phyloP scores from a whole-genome alignment of 2,888 invertebrate species.

The Sesamia inferens region DNA sequence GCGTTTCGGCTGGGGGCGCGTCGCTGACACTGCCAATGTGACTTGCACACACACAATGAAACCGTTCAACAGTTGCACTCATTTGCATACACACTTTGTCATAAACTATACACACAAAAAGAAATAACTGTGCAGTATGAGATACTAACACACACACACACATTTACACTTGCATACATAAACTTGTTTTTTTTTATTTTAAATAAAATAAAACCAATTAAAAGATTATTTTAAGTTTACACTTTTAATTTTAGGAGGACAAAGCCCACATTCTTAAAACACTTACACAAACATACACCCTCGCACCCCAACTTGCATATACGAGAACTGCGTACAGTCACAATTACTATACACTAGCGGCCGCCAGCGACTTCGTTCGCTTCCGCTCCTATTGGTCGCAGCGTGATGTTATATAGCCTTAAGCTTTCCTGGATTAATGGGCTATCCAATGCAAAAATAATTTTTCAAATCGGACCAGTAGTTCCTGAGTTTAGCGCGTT shows the following conservation, averaged over 20 bases:
- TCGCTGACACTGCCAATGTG: conserved; percentile 7
- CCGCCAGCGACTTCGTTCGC: too few relatives aligned
- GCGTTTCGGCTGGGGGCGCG: conserved; percentile 50
- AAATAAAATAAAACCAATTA: not conserved
- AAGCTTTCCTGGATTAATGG: too few relatives aligned
- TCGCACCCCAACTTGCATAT: not conserved
- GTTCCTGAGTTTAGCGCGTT: too few relatives aligned
- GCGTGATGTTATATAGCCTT: too few relatives aligned
- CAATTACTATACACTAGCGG: too few relatives aligned
- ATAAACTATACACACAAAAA: not conserved
- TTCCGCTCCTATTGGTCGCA: too few relatives aligned
- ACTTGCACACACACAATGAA: not conserved
- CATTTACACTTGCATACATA: not conserved
- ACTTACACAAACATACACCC: not conserved
- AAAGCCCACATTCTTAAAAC: not conserved
- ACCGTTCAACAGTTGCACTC: not conserved
- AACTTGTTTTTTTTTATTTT: not conserved
- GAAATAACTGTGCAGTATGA: not conserved
- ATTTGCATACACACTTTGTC: not conserved
- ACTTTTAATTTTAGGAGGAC: not conserved
- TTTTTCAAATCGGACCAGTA: too few relatives aligned
- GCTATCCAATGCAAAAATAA: too few relatives aligned
- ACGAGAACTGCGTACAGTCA: not conserved
- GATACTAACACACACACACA: not conserved
- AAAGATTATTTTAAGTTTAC: not conserved